phyloP scores from a whole-genome alignment of 2,888 invertebrate species.

The Cerastis leucographa region DNA sequence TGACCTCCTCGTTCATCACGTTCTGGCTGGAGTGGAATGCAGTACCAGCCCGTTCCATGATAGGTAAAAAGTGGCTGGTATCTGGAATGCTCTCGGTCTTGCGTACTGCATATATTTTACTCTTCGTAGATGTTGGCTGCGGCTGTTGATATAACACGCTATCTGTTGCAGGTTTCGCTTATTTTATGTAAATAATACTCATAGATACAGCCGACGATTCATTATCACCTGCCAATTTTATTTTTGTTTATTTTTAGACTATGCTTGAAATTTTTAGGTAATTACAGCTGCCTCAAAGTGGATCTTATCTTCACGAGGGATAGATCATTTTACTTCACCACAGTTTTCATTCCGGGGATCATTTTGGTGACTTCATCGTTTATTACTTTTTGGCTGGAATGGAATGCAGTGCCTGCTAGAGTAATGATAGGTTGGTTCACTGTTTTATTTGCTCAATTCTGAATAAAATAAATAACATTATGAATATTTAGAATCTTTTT shows the following conservation, averaged over 20 bases:
- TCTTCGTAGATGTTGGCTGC: constrained; percentile 85
- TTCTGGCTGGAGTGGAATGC: constrained; percentile 98
- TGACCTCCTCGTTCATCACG: constrained; percentile 96
- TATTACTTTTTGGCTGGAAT: constrained; percentile 99
- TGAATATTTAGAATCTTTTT: constrained; percentile 19
- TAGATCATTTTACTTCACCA: constrained; percentile 99
- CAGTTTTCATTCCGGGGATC: constrained; percentile 98
- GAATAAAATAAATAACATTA: constrained; percentile 32
- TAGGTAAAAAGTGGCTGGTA: constrained; percentile 92
- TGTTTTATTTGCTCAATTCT: constrained; percentile 73
- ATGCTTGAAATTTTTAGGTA: constrained; percentile 93
- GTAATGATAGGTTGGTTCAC: constrained; percentile 97
- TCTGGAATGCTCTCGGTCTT: constrained; percentile 84
- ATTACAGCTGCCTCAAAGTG: constrained; percentile 98
- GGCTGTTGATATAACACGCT: constrained; percentile 87
- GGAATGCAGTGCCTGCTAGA: constrained; percentile 98
- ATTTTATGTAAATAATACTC: constrained; percentile 74
- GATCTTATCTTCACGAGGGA: constrained; percentile 98
- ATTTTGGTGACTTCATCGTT: constrained; percentile 99
- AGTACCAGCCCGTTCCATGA: constrained; percentile 97
- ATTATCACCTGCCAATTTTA: constrained; percentile 68
- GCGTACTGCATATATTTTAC: constrained; percentile 79
- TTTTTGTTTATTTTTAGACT: constrained; percentile 82
- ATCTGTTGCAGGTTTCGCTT: constrained; percentile 84
- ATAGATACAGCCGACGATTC: constrained; percentile 67